Evolutionary conservation across 2,113 vertebrate species (phyloP).

Genomic region (Megaptera novaeangliae): DNA sequence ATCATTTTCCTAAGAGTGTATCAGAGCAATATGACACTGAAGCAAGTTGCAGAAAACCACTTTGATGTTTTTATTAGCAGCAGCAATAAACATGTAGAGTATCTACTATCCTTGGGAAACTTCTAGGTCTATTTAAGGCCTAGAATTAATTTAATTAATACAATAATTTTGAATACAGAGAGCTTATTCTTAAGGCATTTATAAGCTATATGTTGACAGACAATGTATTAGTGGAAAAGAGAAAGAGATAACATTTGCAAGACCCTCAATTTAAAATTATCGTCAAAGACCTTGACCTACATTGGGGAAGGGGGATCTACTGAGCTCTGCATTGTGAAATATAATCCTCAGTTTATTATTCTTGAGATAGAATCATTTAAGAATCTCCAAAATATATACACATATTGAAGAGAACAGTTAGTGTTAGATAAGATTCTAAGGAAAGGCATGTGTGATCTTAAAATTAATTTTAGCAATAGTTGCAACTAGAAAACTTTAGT

Average conservation of each 20-base stretch:
- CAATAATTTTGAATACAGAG: neutral
- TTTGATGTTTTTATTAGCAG: neutral
- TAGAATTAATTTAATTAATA: neutral
- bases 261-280: neutral
- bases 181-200: neutral
- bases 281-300: neutral
- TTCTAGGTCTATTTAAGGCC: neutral
- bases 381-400: neutral
- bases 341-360: neutral
- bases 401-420: neutral
- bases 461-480: neutral
- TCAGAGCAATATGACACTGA: neutral
- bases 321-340: neutral
- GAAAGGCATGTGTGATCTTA: neutral
- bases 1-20: neutral
- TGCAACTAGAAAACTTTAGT: neutral
- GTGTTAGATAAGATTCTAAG: neutral
- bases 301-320: neutral
- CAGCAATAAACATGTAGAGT: neutral
- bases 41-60: neutral
- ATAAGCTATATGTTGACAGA: neutral
- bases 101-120: neutral
- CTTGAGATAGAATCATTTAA: neutral
- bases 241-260: neutral
- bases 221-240: neutral